Conservation (phyloP, 2,113 vertebrate species). For the Anarrhichthys ocellatus region DNA sequence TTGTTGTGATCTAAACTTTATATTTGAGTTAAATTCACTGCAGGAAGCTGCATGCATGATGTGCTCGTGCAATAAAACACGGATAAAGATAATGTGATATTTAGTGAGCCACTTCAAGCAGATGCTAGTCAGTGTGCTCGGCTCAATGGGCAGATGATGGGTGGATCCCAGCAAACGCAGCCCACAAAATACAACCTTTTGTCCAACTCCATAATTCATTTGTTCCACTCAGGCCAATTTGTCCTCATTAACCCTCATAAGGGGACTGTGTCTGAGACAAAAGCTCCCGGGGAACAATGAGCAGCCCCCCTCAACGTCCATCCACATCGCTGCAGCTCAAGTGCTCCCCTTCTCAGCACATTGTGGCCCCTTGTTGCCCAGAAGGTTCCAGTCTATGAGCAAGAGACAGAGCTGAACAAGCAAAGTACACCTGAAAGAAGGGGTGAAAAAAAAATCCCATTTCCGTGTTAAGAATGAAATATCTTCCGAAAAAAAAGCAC, state of each 20-base stretch:
- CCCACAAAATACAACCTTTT: conserved; percentile 83
- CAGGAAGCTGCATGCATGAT: conserved; percentile 9
- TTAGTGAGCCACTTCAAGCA: conserved; percentile 87
- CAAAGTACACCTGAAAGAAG: conserved; percentile 79
- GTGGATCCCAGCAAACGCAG: conserved; percentile 73
- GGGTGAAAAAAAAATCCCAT: conserved; percentile 59
- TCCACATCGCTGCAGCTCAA: conserved; percentile 77
- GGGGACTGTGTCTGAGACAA: conserved; percentile 91
- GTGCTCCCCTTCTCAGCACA: conserved; percentile 80
- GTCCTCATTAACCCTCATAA: conserved; percentile 95
- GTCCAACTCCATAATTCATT: conserved; percentile 88
- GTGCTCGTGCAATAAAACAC: conserved; percentile 40
- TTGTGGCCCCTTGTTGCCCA: conserved; percentile 77
- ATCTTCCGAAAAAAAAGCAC: conserved; percentile 62
- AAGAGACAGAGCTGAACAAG: conserved; percentile 70
- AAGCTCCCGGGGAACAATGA: conserved; percentile 88
- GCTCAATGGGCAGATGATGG: conserved; percentile 85
- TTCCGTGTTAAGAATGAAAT: conserved; percentile 70
- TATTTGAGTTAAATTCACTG: conserved; percentile 8
- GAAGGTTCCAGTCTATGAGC: conserved; percentile 76
- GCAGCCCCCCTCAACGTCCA: conserved; percentile 70
- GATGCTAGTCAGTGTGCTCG: conserved; percentile 85
- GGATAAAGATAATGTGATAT: conserved; percentile 83
- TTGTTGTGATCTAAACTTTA: conserved; percentile 31
- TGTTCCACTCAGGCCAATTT: conserved; percentile 92